phyloP scores from a whole-genome alignment of 2,113 vertebrate genomes.

The Nycticebus coucang region DNA sequence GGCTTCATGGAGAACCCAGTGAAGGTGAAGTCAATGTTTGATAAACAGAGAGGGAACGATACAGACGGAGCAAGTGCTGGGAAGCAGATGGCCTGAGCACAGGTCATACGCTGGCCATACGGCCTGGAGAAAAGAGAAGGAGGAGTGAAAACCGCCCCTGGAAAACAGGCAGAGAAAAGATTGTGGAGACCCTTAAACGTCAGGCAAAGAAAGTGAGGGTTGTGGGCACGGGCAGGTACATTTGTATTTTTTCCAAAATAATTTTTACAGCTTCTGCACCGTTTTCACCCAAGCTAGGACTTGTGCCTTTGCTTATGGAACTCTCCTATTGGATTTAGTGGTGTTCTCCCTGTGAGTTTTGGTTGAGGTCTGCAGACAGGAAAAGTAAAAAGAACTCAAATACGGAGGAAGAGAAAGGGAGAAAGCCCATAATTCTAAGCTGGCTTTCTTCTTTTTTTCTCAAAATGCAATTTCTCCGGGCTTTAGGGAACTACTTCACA shows the following conservation, averaged over 20 bases:
- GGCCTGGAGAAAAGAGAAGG: background rate
- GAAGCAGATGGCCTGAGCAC: fast-evolving
- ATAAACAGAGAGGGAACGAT: background rate
- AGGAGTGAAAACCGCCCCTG: background rate
- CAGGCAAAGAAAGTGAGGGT: background rate
- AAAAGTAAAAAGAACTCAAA: background rate
- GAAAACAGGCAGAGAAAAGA: background rate
- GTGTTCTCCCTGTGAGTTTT: background rate
- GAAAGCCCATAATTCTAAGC: no score
- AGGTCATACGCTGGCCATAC: fast-evolving
- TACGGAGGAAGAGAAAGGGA: background rate
- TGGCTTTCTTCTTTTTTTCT: background rate
- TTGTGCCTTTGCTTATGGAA: no score
- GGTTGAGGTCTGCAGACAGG: background rate
- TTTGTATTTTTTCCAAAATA: background rate
- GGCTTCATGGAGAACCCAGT: background rate
- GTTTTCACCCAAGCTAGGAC: background rate
- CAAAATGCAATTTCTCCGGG: background rate
- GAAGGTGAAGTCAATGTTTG: background rate
- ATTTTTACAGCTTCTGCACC: background rate
- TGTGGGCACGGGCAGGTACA: fast-evolving
- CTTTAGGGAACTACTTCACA: background rate
- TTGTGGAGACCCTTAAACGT: background rate
- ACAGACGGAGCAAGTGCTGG: background rate
- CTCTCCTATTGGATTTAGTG: background rate